Base-by-base conservation (phyloP, 2,888 invertebrate species). In the Microchrysa polita region DNA sequence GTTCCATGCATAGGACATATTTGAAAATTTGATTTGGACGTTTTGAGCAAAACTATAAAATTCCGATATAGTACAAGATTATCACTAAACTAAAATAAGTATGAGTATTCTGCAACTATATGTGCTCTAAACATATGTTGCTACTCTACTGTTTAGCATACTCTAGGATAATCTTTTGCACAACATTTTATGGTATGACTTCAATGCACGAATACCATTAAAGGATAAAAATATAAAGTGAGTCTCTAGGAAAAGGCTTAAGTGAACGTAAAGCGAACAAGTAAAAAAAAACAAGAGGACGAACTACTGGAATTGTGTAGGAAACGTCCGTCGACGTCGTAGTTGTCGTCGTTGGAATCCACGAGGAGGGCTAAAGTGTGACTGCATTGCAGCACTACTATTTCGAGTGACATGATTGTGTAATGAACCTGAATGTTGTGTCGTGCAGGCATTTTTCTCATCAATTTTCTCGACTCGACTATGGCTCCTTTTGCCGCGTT, bases 331-430 rank as follows among this genome's bases (percentile, higher is more conserved):
- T 18, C 57, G 71, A 22, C 57, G 14, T 55, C 7, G 61, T 18
- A 71, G 71, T 42, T 71, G 14, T 52, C 16, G 12, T 34, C n/a
- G n/a, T n/a, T n/a, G 67, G 44, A 42, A 42, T 12, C n/a, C 9
- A 20, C 44, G 67, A 67, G 63, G 42, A 53, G 67, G 60, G 72
- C 60, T 34, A 67, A 65, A 75, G 75, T 73, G 75, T 75, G 73
- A 74, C 75, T 75, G 75, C 75, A 75, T 72, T 75, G 75, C 75
- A 75, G 67, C 75, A 75, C n/a, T 75, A 74, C 74, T 74, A 75
- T 75, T 75, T 71, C 72, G 73, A 75, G 75, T 75, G 75, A 75
- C 75, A 75, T 75, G 75, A 75, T 75, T 75, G 75, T 75, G 75
- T 75, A 75, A 75, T 75, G 75, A 75, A 75, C 75, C 75, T 75